phyloP scores from a whole-genome alignment of 2,888 invertebrate genomes.

The Oligia strigilis region DNA sequence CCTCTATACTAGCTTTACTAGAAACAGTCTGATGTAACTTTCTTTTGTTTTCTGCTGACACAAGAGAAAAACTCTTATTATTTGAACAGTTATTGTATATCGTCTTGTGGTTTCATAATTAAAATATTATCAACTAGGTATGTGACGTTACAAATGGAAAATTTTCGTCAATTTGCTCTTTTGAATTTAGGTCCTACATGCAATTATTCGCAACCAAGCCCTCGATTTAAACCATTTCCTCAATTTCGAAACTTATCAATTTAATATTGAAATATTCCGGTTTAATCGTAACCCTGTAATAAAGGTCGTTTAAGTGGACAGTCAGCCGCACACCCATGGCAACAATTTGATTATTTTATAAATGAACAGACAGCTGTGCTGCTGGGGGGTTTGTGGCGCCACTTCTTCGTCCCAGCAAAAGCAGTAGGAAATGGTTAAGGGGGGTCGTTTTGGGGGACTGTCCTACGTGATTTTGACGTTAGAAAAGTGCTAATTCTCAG shows the following conservation, averaged over 20 bases:
- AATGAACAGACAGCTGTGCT: too few relatives aligned
- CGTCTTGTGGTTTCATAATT: background rate
- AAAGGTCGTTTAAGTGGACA: conserved; percentile 9
- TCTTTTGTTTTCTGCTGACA: background rate
- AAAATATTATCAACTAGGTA: too few relatives aligned
- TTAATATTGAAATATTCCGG: conserved; percentile 8
- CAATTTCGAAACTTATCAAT: conserved; percentile 10
- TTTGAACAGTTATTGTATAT: background rate
- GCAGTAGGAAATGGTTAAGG: too few relatives aligned
- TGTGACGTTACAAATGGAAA: background rate
- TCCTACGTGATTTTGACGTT: background rate
- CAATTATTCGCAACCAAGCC: background rate
- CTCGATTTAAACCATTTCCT: conserved; percentile 29
- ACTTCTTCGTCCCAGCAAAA: too few relatives aligned
- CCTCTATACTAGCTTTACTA: too few relatives aligned
- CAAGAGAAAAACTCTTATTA: background rate
- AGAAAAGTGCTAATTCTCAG: too few relatives aligned
- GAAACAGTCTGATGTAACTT: background rate
- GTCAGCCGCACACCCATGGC: background rate
- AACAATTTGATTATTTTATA: background rate
- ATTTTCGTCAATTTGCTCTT: background rate
- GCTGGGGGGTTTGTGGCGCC: too few relatives aligned
- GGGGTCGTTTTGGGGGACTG: too few relatives aligned
- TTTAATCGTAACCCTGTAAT: conserved; percentile 12
- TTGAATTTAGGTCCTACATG: background rate